Evolutionary conservation across 2,113 vertebrate species (phyloP), one percentile per base, ranked within the genome.

Genomic region (Cochlearius cochlearius): DNA sequence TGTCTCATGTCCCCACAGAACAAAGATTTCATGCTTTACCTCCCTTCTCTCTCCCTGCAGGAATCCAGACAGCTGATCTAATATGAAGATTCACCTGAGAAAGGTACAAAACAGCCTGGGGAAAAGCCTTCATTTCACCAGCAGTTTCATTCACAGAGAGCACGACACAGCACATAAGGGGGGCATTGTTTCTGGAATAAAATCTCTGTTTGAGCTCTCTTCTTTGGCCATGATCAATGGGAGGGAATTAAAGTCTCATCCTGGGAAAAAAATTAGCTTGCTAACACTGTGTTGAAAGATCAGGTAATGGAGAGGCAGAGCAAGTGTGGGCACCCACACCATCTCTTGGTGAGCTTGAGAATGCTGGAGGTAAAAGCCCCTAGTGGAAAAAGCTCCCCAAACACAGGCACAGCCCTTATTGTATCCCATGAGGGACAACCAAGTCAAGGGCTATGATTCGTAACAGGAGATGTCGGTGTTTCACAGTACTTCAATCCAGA

Each of bases 201-300:
- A 98, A 95, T 97, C 89, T 96, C 94, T 62, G 76, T 96, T 96
- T 97, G 90, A 95, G 96, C 94, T 93, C 86, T 97, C 86, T 86
- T 93, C 76, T 95, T 88, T 81, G 93, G 96, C 88, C 87, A 71
- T 36, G 75, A 96, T 97, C 96, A 97, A 96, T 97, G 92, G 88
- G 71, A 96, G 85, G 66, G 97, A 96, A 97, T 96, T 97, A 74
- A 96, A 95, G 93, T 92, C 95, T 90, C 76, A 86, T 80, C 90
- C 92, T 96, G 95, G 82, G 95, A 94, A 92, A 96, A 85, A 91
- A 82, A 74, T 2, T 38, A 93, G 90, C 90, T 94, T 92, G 81
- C 93, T 94, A 88, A 91, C 90, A 63, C 56, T 26, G 94, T 92
- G 97, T 91, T 98, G 97, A 98, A 96, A 97, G 97, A 94, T 90